phyloP scores from a whole-genome alignment of 2,797 vertebrate species.

The Heterohyrax brucei region DNA sequence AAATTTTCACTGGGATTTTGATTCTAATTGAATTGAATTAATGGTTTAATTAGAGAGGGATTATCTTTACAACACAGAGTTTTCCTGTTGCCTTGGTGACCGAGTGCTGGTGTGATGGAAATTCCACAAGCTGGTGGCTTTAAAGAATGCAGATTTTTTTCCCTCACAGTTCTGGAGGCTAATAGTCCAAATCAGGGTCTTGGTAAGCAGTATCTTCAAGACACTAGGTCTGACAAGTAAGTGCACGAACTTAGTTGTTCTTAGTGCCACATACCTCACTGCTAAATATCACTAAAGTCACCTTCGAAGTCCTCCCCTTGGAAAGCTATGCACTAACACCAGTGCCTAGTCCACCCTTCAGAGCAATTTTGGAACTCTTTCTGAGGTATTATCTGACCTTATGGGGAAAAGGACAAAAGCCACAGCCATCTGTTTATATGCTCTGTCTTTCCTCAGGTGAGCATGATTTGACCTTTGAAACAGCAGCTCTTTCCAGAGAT shows the following conservation, averaged over 20 bases:
- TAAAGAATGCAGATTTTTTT: too few species aligned
- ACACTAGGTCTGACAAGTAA: too few species aligned
- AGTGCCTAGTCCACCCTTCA: too few species aligned
- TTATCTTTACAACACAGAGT: background rate
- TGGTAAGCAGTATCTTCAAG: too few species aligned
- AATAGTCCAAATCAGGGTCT: too few species aligned
- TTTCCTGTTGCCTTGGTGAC: background rate
- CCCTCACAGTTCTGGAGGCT: too few species aligned
- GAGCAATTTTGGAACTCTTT: too few species aligned
- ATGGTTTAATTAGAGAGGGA: background rate
- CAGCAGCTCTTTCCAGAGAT: background rate
- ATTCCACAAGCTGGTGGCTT: background rate
- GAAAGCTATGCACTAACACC: too few species aligned
- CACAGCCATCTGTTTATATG: background rate
- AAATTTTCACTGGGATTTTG: conserved; percentile 17
- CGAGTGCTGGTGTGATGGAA: background rate
- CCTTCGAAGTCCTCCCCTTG: too few species aligned
- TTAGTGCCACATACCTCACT: too few species aligned
- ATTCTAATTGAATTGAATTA: background rate
- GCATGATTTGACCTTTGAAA: background rate
- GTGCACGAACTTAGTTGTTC: too few species aligned
- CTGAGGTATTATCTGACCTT: background rate
- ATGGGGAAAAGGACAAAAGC: background rate
- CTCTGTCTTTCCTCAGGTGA: background rate
- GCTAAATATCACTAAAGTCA: too few species aligned